Base-by-base conservation (phyloP, 1,140 invertebrate genomes). In the Agraylea sexmaculata region DNA sequence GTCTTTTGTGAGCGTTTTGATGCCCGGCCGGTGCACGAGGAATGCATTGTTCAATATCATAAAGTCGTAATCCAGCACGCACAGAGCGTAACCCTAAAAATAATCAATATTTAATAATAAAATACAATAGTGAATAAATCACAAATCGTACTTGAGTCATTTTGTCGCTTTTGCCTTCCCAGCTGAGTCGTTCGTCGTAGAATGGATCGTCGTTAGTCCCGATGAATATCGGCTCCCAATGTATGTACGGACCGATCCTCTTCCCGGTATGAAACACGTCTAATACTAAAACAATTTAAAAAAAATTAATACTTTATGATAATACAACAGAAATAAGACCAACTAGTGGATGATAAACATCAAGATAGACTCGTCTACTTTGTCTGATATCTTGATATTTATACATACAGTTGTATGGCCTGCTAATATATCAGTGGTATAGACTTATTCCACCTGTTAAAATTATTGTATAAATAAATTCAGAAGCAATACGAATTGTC, bases 171-270 rank as follows among this genome's bases (percentile, higher is more conserved):
- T 85, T 85, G 31, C 85, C 85, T 55, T 88, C 83, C 85, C 85
- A 88, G 53, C 79, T 85, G 11, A 87, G 71, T 56, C 85, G 69
- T 53, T 88, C 80, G 47, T 92, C 88, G 54, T 91, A 93, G 36
- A 86, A 69, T 0, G 89, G 88, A 54, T 92, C 88, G 6, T 74
- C 66, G 59, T 87, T 78, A 0, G 84, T 87, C 17, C 84, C 85
- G 43, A 89, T 87, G 47, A 81, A 89, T 46, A 89, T 87, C 1
- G 87, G 87, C 57, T 90, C 87, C 87, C 87, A 92, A 53, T 85
- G 82, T 13, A 83, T 69, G 54, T 78, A 83, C 42, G 73, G 75
- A 10, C 83, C 81, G 4, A 70, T 77, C 15, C 87, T 66, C 51
- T 90, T 88, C 3, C 85, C 86, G 2, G 84, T 75, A 51, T 87